Conservation (phyloP, 2,113 vertebrate genomes). For the Limnothrissa miodon region DNA sequence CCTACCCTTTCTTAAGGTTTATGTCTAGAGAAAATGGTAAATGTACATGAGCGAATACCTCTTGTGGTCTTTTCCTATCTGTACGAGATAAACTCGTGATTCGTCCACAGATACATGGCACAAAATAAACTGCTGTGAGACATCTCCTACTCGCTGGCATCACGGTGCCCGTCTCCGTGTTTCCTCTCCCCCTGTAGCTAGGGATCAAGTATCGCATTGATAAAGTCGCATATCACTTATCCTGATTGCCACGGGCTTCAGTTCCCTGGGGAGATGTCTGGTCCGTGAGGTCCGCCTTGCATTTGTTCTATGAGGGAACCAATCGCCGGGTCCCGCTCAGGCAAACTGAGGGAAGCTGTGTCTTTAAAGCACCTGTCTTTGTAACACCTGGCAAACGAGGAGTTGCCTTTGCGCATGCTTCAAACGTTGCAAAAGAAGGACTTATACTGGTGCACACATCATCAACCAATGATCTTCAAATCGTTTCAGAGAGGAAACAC, state of each 20-base stretch:
- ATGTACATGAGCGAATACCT: neutral
- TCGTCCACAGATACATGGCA: neutral
- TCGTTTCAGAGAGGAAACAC: conserved; percentile 54
- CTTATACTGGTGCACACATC: conserved; percentile 50
- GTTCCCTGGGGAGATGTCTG: conserved; percentile 49
- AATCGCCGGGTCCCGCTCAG: conserved; percentile 36
- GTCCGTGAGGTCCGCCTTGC: conserved; percentile 25
- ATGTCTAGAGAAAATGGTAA: too few species aligned
- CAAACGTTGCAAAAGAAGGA: conserved; percentile 33
- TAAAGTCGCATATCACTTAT: conserved; percentile 62
- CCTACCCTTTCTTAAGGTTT: too few species aligned
- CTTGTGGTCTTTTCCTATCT: neutral
- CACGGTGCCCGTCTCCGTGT: conserved; percentile 42
- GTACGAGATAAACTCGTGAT: neutral
- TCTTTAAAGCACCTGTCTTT: conserved; percentile 79
- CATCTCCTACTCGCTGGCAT: neutral
- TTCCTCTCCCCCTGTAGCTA: conserved; percentile 47
- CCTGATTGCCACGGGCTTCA: conserved; percentile 56
- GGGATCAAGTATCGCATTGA: conserved; percentile 58
- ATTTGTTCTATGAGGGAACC: conserved; percentile 41
- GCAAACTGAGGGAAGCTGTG: conserved; percentile 35
- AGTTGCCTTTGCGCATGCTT: conserved; percentile 66
- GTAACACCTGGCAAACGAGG: conserved; percentile 84
- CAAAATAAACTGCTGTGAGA: neutral
- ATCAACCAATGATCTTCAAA: conserved; percentile 50